Percentiles rank a stretch among this genome's conserved stretches.
Evolutionary conservation across 2,113 vertebrate genomes (phyloP).

Genomic region (Albula goreensis): DNA sequence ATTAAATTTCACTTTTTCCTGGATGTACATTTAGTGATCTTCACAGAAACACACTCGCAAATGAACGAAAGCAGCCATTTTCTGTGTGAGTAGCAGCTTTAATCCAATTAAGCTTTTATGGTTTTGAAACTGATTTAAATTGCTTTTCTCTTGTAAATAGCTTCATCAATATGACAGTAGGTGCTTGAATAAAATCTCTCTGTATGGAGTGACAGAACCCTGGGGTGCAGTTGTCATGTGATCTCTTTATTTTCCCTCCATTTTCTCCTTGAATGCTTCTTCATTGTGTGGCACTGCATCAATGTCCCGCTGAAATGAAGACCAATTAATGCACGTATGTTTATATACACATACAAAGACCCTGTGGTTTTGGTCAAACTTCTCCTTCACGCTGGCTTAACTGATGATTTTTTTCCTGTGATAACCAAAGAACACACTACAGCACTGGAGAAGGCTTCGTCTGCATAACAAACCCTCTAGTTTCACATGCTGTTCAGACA

Average conservation of each 20-base stretch:
- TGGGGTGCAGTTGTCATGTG: background rate
- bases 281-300: too few species aligned
- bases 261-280: background rate
- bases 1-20: background rate
- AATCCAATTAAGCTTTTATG: constrained; percentile 16
- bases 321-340: too few species aligned
- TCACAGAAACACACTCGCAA: background rate
- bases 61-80: background rate
- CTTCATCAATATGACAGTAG: constrained; percentile 24
- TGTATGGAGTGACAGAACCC: background rate
- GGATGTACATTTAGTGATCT: background rate
- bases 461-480: background rate
- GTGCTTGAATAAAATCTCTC: background rate
- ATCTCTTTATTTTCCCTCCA: constrained; percentile 1
- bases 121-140: constrained; percentile 16
- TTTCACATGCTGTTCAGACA: background rate
- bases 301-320: too few species aligned
- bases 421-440: background rate
- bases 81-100: constrained; percentile 4
- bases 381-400: background rate
- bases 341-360: too few species aligned
- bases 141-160: constrained; percentile 29
- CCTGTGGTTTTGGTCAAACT: background rate
- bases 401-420: background rate
- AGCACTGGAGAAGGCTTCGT: background rate